Evolutionary conservation across 2,888 invertebrate species (phyloP).

Genomic region (Troglohyphantes excavatus): DNA sequence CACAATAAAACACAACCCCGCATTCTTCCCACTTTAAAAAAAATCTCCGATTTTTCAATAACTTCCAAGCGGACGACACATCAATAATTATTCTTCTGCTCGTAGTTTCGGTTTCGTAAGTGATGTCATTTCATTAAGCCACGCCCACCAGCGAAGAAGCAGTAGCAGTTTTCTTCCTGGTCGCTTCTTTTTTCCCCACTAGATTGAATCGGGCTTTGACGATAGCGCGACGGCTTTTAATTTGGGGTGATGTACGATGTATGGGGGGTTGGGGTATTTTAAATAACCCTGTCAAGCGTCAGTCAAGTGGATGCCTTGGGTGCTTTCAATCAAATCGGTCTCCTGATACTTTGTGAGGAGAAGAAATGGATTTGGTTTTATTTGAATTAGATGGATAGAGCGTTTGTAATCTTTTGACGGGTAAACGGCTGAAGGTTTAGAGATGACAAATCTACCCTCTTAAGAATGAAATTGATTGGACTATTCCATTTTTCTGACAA

Average conservation of each 20-base stretch:
- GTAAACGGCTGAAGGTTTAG: neutral
- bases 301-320: neutral
- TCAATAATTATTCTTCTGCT: neutral
- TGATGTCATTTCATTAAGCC: neutral
- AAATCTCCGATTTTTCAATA: constrained; percentile 11
- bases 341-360: neutral
- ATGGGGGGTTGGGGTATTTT: neutral
- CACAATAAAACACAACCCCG: too few relatives aligned
- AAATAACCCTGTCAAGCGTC: constrained; percentile 5
- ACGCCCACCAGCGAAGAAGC: neutral
- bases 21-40: neutral
- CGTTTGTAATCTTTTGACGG: neutral
- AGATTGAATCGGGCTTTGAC: neutral
- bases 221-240: neutral
- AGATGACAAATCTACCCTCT: neutral
- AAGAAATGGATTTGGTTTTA: neutral
- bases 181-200: neutral
- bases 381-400: neutral
- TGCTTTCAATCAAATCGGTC: neutral
- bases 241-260: constrained; percentile 5
- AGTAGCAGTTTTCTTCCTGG: neutral
- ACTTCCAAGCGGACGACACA: neutral
- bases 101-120: neutral
- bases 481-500: neutral
- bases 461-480: neutral